A percentile compares a stretch with the other conserved stretches of the same genome.
These are phyloP conservation scores for Stictonetta naevosa DNA, from an alignment of 2,113 vertebrate species.

Conservation along the genomic window DNA sequence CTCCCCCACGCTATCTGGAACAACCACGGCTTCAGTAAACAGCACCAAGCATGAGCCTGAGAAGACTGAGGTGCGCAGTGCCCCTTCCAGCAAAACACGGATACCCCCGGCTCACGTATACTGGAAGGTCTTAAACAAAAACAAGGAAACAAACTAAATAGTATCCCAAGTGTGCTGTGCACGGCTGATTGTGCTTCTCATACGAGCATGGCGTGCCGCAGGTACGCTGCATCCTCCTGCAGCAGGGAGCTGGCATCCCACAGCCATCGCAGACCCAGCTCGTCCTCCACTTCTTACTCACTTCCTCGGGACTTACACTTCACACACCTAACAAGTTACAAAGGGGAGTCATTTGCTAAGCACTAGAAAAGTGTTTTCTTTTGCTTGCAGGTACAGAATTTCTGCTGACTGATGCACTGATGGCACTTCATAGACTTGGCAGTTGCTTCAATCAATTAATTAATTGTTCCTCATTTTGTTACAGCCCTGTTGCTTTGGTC, in stretches of 20 bases:
- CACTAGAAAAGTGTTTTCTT: background rate
- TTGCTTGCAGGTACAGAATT: background rate
- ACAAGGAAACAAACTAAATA: background rate
- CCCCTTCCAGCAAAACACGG: background rate
- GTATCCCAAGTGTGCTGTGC: background rate
- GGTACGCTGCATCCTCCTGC: background rate
- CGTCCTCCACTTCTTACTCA: background rate
- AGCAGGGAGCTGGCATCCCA: background rate
- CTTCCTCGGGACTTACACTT: background rate
- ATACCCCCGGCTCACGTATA: background rate
- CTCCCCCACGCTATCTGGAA: background rate
- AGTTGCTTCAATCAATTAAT: background rate
- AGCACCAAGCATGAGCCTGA: background rate
- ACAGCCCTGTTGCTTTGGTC: background rate
- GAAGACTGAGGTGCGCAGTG: background rate
- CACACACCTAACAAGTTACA: background rate
- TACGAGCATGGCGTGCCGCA: fast-evolving
- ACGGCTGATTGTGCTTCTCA: background rate
- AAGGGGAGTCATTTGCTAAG: background rate
- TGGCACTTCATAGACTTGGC: background rate
- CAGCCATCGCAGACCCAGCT: background rate
- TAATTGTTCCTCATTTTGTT: background rate
- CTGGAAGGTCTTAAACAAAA: background rate
- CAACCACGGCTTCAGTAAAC: background rate
- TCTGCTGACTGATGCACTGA: background rate